Percentiles rank a stretch among this genome's conserved stretches.
Evolutionary conservation across 2,888 invertebrate genomes (phyloP).

Genomic region (Lycocerus yunnanus): DNA sequence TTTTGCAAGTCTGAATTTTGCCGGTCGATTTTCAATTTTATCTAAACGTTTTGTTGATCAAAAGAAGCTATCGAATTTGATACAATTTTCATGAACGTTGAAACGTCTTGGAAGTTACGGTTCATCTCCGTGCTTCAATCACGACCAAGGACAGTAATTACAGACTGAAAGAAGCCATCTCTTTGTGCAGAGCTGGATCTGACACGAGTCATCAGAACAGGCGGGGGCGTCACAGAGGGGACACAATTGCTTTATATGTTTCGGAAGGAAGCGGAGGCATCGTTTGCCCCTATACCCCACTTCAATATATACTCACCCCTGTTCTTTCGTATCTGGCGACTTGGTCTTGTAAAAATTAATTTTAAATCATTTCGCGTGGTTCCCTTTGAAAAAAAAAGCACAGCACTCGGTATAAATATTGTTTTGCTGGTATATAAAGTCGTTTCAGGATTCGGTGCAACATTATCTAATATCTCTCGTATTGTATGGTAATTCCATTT

Average conservation of each 20-base stretch:
- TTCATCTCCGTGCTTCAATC: constrained; percentile 43
- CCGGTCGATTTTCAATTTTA: constrained; percentile 11
- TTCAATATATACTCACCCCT: neutral
- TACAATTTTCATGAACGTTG: constrained; percentile 13
- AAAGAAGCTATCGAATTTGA: constrained; percentile 8
- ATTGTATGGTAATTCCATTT: constrained; percentile 33
- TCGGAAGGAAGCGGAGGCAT: constrained; percentile 50
- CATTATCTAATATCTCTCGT: constrained; percentile 26
- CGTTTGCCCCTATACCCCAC: constrained; percentile 17
- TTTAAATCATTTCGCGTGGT: neutral
- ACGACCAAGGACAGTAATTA: constrained; percentile 52
- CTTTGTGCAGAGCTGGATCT: constrained; percentile 50
- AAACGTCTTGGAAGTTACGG: constrained; percentile 24
- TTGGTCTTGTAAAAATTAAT: neutral
- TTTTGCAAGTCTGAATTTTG: neutral
- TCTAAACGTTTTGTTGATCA: neutral
- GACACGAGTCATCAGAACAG: constrained; percentile 47
- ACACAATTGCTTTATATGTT: constrained; percentile 52
- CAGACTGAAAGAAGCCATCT: constrained; percentile 51
- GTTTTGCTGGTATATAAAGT: constrained; percentile 23
- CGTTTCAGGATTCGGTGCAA: constrained; percentile 19
- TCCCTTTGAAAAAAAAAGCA: neutral
- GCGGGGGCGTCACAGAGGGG: constrained; percentile 39
- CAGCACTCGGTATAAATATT: neutral
- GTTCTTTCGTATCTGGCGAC: neutral